A percentile compares a stretch with the other conserved stretches of the same genome.
These are phyloP conservation scores for Stichopus chloronotus DNA, from an alignment of 35 echinoderm and acorn worm genomes.

Conservation along the genomic window DNA sequence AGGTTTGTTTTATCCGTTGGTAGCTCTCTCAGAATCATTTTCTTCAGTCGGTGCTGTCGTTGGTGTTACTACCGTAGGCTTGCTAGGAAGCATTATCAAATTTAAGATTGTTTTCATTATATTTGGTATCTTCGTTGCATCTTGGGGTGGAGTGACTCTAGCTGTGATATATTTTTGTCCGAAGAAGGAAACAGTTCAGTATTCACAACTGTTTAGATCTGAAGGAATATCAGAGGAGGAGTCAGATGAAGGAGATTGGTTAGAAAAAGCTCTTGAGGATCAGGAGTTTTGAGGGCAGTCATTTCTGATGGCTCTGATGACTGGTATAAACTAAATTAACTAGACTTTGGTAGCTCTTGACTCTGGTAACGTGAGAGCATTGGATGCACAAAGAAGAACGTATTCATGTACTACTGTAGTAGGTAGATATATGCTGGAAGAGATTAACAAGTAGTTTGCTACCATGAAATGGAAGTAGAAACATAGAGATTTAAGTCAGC, in stretches of 20 bases:
- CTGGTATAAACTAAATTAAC: no score
- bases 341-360: no score
- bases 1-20: conserved; percentile 4
- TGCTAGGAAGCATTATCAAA: background rate
- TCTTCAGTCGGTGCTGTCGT: background rate
- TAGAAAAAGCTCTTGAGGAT: conserved; percentile 48
- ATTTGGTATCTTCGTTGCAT: background rate
- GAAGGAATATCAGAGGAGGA: conserved; percentile 34
- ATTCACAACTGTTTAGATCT: conserved; percentile 18
- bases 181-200: conserved; percentile 14
- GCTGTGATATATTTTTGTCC: background rate
- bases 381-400: no score
- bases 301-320: no score
- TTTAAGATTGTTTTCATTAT: conserved; percentile 39
- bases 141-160: background rate
- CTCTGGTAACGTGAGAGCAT: no score
- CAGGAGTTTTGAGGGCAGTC: background rate
- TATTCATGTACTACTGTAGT: no score
- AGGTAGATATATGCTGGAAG: no score
- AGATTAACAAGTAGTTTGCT: no score
- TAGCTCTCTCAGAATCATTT: conserved; percentile 3
- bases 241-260: conserved; percentile 22
- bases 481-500: no score
- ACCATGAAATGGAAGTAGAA: no score
- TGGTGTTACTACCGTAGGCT: conserved; percentile 4